Conservation (phyloP, 2,888 invertebrate genomes). For the Cantharis rufa region DNA sequence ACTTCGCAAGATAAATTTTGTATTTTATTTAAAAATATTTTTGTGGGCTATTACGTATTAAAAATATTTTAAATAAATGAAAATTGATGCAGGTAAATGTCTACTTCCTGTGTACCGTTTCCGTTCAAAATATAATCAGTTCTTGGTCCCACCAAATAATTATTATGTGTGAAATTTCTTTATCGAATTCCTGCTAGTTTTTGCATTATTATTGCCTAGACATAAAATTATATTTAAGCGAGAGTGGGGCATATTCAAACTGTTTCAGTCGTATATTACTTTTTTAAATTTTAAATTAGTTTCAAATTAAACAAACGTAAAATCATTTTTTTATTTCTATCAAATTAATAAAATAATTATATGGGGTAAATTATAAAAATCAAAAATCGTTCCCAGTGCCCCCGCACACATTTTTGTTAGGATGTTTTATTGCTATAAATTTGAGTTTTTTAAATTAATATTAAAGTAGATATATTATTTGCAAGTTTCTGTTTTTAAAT, state of each 20-base stretch:
- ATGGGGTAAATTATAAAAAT: no score
- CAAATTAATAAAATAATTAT: no score
- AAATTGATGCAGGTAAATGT: neutral
- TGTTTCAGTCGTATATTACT: neutral
- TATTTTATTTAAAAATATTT: neutral
- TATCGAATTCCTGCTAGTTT: neutral
- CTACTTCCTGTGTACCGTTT: neutral
- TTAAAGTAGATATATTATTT: no score
- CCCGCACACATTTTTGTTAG: no score
- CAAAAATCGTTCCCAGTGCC: no score
- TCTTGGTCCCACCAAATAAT: neutral
- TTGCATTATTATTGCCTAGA: neutral
- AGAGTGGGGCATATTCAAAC: neutral
- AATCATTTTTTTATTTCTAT: no score
- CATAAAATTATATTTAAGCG: neutral
- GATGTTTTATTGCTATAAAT: no score
- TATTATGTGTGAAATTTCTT: neutral
- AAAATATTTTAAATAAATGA: neutral
- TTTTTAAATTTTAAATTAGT: no score
- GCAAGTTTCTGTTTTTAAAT: no score
- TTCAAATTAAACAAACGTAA: no score
- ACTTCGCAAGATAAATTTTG: neutral
- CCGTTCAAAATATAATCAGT: neutral
- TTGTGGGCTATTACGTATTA: neutral
- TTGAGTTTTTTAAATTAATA: no score